Evolutionary conservation across 2,797 vertebrate genomes (phyloP).

Genomic region (Hozukius guyotensis): DNA sequence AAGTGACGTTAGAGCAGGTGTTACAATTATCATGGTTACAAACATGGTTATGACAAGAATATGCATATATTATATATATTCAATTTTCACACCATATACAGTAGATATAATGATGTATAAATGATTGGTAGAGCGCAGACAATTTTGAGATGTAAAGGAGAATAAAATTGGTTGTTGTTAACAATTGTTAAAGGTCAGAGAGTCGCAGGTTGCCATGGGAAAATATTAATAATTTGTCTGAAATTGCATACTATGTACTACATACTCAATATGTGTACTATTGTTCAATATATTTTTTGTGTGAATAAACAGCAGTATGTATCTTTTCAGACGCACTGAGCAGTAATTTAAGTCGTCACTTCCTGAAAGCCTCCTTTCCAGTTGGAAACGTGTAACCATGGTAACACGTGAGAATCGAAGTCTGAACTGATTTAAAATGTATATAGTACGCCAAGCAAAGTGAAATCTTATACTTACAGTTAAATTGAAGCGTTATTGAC

Average conservation of each 20-base stretch:
- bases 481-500: no score
- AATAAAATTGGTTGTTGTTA: background rate
- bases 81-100: background rate
- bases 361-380: no score
- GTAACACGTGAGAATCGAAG: no score
- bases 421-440: no score
- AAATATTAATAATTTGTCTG: background rate
- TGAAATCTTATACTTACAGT: no score
- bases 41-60: background rate
- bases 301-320: no score
- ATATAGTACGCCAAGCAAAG: no score
- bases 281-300: no score
- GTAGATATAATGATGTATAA: accelerated
- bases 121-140: background rate
- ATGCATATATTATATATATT: background rate
- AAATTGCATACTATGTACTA: no score
- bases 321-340: accelerated
- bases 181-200: background rate
- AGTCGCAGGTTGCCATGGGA: background rate
- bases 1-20: background rate
- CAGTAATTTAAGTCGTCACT: no score
- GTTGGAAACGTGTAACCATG: no score
- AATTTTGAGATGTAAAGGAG: background rate
- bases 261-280: no score
- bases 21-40: background rate